Base-by-base conservation (phyloP, 1,140 invertebrate genomes). In the Heliconius nattereri region DNA sequence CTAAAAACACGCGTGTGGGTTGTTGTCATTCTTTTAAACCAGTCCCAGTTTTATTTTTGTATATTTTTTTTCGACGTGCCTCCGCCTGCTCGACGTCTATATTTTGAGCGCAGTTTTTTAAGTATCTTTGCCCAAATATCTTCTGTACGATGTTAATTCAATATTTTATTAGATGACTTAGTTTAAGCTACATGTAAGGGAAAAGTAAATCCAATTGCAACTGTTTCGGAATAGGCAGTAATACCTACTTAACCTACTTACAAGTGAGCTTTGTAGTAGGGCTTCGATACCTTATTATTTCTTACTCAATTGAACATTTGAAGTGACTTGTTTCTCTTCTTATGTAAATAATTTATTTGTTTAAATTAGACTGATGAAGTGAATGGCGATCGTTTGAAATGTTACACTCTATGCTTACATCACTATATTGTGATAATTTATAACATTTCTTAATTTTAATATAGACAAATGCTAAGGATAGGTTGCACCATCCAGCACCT, bases 1-100 rank as follows among this genome's bases (percentile, higher is more conserved):
- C 87, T 85, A 85, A 90, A 91, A 89, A 85, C 76, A 57, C 29
- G 78, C 73, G 85, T 84, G 89, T 88, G 81, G 89, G 89, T 73
- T 83, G 78, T 80, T 87, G 82, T 85, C 84, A 86, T 85, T 86
- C 79, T 85, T 82, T 78, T 78, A 80, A 85, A 86, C 82, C 81
- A 81, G 84, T 85, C 80, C 76, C 71, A 75, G 73, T 83, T 83
- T 85, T 87, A 85, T 84, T 87, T 87, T 83, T 80, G 66, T 73
- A 78, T 57, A 76, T 83, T 81, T 78, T 86, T n/a, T 83, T 82
- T 73, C 74, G 71, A 54, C 76, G 72, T 60, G 76, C 45, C 71
- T 72, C 75, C 71, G 76, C 8, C 19, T 57, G 20, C 23, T 23
- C 9, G 2, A 57, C 54, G n/a, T 57, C 2, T 23, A 57, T 57